A percentile compares a stretch with the other conserved stretches of the same genome.
phyloP scores from a whole-genome alignment of 2,888 invertebrate species.

The Ichneumon xanthorius region DNA sequence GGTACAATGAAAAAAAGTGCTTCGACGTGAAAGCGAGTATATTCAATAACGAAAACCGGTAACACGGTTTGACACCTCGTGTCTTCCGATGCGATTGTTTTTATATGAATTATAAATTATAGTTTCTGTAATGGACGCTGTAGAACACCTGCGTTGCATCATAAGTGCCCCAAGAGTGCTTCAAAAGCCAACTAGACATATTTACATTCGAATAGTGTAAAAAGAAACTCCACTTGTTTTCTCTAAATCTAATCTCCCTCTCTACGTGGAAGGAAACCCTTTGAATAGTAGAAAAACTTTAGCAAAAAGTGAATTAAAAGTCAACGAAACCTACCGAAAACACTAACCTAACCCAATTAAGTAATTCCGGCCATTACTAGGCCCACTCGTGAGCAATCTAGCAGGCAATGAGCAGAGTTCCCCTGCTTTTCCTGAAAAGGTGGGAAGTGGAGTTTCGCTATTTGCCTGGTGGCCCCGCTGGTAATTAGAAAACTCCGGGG shows the following conservation, averaged over 20 bases:
- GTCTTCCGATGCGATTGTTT: neutral
- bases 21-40: neutral
- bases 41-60: neutral
- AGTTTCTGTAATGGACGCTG: neutral
- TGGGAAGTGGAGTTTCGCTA: slow-evolving; percentile 13
- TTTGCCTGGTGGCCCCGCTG: neutral
- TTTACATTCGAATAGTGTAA: neutral
- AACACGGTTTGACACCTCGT: neutral
- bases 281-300: neutral
- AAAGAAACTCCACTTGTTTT: neutral
- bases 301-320: neutral
- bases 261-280: neutral
- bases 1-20: neutral
- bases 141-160: neutral
- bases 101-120: neutral
- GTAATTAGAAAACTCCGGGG: slow-evolving; percentile 32
- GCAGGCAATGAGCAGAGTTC: neutral
- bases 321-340: neutral
- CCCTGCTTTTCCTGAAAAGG: neutral
- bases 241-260: neutral
- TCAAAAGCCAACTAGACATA: no score
- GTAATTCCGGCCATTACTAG: neutral
- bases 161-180: neutral
- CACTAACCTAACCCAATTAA: neutral
- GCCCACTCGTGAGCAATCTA: neutral